Evolutionary conservation across 2,113 vertebrate species (phyloP).

Genomic region (Trogon melanurus): DNA sequence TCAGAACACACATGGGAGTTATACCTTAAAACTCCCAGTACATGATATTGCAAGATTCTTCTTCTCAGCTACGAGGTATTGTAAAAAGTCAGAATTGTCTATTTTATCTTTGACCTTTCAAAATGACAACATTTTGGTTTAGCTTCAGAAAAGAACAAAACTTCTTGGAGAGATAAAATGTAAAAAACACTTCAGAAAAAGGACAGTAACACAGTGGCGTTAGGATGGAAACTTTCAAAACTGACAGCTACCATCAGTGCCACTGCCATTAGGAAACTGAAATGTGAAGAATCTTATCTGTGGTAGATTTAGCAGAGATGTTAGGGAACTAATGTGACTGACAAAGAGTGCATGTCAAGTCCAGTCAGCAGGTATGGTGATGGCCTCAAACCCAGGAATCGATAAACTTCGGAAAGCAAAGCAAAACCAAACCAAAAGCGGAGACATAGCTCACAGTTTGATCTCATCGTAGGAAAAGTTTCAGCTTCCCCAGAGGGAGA

Average conservation of each 20-base stretch:
- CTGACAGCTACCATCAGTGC: background rate
- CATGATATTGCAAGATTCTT: background rate
- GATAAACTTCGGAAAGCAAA: background rate
- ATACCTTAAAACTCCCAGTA: background rate
- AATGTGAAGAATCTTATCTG: background rate
- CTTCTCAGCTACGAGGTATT: background rate
- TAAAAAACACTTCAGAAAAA: background rate
- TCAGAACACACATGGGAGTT: background rate
- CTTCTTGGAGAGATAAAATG: background rate
- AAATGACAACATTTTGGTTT: background rate
- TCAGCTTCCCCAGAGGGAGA: background rate
- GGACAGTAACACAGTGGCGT: accelerated
- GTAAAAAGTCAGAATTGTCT: background rate
- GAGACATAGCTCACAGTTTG: accelerated
- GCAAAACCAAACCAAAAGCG: background rate
- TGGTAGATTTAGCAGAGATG: background rate
- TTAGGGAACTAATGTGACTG: background rate
- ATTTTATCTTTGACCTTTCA: background rate
- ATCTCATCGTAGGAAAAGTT: background rate
- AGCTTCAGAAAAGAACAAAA: background rate
- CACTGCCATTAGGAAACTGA: background rate
- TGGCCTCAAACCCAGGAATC: background rate
- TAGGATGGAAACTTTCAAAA: background rate
- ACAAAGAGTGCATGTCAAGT: background rate
- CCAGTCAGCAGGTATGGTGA: accelerated